These are phyloP conservation scores for Madoqua kirkii DNA, from an alignment of 2,113 vertebrate species.

Conservation along the genomic window DNA sequence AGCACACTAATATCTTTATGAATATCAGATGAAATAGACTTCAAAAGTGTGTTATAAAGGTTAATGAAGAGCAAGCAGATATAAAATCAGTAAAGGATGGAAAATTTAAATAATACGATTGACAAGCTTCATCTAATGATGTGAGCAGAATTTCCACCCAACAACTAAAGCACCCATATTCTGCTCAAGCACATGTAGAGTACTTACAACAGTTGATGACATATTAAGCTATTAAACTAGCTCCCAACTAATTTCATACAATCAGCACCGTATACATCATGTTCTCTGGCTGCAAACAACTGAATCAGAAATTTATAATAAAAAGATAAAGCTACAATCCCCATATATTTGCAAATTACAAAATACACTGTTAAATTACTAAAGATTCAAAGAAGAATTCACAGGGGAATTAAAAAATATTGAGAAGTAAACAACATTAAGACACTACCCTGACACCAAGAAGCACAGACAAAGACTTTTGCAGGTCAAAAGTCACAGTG, in stretches of 20 bases:
- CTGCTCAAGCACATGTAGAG: background rate
- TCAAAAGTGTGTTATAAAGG: background rate
- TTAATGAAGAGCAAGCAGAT: background rate
- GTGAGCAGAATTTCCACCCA: background rate
- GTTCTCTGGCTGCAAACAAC: background rate
- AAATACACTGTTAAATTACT: background rate
- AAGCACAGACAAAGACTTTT: background rate
- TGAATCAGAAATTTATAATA: background rate
- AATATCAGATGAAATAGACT: background rate
- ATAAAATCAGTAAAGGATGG: background rate
- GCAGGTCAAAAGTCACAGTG: background rate
- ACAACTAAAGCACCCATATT: background rate
- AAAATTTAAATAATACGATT: background rate
- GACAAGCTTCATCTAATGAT: background rate
- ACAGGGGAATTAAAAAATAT: background rate
- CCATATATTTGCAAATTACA: background rate
- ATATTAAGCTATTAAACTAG: background rate
- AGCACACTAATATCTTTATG: background rate
- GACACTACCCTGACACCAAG: background rate
- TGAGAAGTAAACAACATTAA: background rate
- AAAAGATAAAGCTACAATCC: background rate
- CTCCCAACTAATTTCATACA: background rate
- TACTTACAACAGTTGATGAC: background rate
- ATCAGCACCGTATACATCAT: background rate
- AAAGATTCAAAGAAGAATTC: background rate